Evolutionary conservation across 2,797 vertebrate genomes (phyloP).

Genomic region (Hippocampus kuda): DNA sequence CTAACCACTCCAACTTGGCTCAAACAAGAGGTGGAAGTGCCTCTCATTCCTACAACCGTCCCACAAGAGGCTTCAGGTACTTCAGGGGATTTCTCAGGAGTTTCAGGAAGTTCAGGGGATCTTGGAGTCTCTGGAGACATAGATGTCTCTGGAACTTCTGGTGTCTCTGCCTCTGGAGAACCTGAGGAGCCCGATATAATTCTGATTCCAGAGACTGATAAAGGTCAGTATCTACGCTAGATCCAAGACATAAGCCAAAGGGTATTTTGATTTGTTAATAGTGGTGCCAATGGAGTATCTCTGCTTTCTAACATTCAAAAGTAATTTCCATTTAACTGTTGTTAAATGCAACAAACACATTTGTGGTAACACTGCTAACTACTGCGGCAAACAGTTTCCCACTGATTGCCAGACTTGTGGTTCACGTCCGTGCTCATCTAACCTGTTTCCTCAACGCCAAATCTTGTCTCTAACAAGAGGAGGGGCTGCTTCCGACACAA

Average conservation of each 20-base stretch:
- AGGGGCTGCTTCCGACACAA: constrained; percentile 61
- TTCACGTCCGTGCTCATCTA: constrained; percentile 53
- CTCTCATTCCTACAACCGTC: constrained; percentile 33
- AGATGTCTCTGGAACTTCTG: constrained; percentile 36
- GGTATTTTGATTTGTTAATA: background rate
- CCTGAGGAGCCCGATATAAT: constrained; percentile 46
- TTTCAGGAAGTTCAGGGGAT: constrained; percentile 48
- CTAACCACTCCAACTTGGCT: constrained; percentile 58
- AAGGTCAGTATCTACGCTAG: constrained; percentile 64
- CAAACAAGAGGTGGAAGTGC: constrained; percentile 69
- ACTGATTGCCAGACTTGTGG: constrained; percentile 45
- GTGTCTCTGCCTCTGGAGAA: constrained; percentile 36
- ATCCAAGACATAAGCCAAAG: background rate
- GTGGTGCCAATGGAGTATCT: background rate
- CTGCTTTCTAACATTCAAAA: constrained; percentile 15
- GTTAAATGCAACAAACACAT: constrained; percentile 36
- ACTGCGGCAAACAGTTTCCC: constrained; percentile 48
- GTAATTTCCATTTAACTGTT: constrained; percentile 36
- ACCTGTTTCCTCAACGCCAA: constrained; percentile 66
- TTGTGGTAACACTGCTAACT: constrained; percentile 29
- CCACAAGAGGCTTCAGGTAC: constrained; percentile 56
- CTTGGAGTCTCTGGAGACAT: constrained; percentile 44
- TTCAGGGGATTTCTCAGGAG: constrained; percentile 58
- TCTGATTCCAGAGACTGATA: constrained; percentile 43
- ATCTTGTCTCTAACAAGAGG: constrained; percentile 76